Conservation (phyloP, 2,888 invertebrate species). For the Agriopis aurantiaria region DNA sequence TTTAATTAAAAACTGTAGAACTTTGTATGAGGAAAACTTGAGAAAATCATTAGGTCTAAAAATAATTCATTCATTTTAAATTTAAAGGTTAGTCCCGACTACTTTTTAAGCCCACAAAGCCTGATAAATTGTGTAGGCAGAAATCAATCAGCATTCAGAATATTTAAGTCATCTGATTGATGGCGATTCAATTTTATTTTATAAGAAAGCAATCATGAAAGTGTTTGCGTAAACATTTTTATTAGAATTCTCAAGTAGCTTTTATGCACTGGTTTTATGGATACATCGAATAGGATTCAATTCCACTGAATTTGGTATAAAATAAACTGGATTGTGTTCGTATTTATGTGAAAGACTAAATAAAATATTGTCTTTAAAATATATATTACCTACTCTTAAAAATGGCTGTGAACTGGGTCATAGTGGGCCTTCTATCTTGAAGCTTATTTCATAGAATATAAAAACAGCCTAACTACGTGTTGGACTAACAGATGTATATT, state of each 20-base stretch:
- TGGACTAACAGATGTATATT: no score
- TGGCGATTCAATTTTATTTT: conserved; percentile 35
- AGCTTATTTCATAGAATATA: neutral
- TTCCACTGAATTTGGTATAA: conserved; percentile 63
- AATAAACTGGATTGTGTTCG: conserved; percentile 67
- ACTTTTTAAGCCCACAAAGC: conserved; percentile 10
- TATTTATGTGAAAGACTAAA: conserved; percentile 62
- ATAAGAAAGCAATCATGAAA: conserved; percentile 47
- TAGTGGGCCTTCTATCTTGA: neutral
- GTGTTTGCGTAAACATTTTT: conserved; percentile 62
- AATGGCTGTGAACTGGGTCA: neutral
- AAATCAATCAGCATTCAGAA: conserved; percentile 26
- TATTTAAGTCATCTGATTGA: conserved; percentile 20
- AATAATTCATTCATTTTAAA: neutral
- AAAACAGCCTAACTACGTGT: no score
- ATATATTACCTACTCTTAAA: conserved; percentile 24
- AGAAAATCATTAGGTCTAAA: neutral
- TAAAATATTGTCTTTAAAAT: conserved; percentile 65
- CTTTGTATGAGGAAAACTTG: neutral
- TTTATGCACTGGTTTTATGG: conserved; percentile 61
- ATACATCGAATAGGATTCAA: conserved; percentile 60
- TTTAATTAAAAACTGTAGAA: no score
- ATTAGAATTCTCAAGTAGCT: conserved; percentile 56
- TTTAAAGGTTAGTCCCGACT: conserved; percentile 6
- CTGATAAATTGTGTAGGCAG: conserved; percentile 25